These are phyloP conservation scores for Pantherophis vulpinus DNA, from an alignment of 2,797 vertebrate species.

Conservation along the genomic window DNA sequence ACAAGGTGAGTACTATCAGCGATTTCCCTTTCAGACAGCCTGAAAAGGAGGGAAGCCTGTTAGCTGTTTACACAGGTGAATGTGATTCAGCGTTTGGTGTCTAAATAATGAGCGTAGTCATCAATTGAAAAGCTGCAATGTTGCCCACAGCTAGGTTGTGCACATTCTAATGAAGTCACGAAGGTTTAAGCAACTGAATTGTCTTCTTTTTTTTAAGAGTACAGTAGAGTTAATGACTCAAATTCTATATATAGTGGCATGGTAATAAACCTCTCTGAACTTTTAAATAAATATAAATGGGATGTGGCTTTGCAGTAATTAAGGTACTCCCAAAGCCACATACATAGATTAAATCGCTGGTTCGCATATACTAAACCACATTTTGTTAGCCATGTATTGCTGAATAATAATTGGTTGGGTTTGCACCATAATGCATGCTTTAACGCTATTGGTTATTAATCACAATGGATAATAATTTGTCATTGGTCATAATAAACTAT, in stretches of 20 bases:
- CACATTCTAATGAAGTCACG: background rate
- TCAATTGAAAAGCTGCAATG: background rate
- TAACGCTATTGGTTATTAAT: background rate
- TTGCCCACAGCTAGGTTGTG: background rate
- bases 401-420: background rate
- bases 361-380: background rate
- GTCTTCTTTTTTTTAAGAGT: background rate
- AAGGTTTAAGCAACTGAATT: background rate
- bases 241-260: background rate
- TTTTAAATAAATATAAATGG: background rate
- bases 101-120: background rate
- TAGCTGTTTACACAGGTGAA: background rate
- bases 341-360: background rate
- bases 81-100: background rate
- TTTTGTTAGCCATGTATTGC: background rate
- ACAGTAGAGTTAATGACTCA: background rate
- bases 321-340: background rate
- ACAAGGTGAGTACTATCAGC: background rate
- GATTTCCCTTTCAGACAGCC: background rate
- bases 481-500: background rate
- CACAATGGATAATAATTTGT: background rate
- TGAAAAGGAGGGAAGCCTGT: background rate
- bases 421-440: background rate
- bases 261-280: background rate
- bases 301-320: background rate